Base-by-base conservation (phyloP, 2,113 vertebrate genomes). In the Vulpes lagopus region DNA sequence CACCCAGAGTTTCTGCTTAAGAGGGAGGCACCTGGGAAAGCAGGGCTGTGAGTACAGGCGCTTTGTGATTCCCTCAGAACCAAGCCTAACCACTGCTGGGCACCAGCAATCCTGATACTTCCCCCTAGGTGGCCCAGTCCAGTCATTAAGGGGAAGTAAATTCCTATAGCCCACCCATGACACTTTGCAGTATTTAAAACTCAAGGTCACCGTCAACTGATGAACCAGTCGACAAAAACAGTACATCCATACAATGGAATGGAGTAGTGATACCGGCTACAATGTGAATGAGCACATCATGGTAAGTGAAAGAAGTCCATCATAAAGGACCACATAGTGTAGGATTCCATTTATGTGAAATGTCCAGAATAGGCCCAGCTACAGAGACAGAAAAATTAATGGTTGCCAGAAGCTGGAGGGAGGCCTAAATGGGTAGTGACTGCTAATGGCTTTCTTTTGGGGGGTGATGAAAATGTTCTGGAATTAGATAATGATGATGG, bases 401-500 rank as follows among this genome's bases (percentile, higher is more conserved):
- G 49, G 23, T 82, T 91, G n/a, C 51, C 51, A 71, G 19, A 32
- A 15, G 2, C 30, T 9, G 11, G 43, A 27, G 59, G 38, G 20
- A 76, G 57, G 16, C 30, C 74, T 38, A 15, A 69, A 53, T 81
- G 38, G 73, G 19, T 86, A 90, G 80, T 86, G 62, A 90, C 4
- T 83, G 74, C 49, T 87, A 81, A 80, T 76, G 55, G 5, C 43
- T 94, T 97, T 95, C 69, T 87, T 92, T 71, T 22, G 38, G 23
- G 25, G 9, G 9, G 59, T 91, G 84, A 79, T 78, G 57, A 96
- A 97, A 78, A 91, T 74, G 55, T 82, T 91, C 71, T 69, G 81
- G 35, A 94, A 94, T 94, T 95, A 97, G 71, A 84, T 78, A 60
- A 84, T 91, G 25, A 30, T 83, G 59, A 73, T 67, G 65, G 59